Evolutionary conservation across 2,888 invertebrate genomes (phyloP), one percentile per base, ranked within the genome.

Genomic region (Plebejus argus): DNA sequence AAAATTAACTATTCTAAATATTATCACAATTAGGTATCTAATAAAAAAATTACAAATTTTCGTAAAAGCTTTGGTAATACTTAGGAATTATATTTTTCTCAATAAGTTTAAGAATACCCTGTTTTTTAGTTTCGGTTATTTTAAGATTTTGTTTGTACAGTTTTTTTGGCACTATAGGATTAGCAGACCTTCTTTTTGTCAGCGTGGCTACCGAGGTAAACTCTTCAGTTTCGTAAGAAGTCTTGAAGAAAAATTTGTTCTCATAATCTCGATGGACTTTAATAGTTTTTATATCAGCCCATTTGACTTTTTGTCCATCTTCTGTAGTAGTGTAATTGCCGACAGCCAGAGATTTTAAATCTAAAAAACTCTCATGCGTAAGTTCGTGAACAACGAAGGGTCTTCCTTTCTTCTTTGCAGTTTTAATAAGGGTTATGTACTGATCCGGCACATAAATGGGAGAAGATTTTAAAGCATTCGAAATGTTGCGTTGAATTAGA

Each of bases 391-490:
- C 79, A 39, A 49, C 28, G 20, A 33, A 78, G 33, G 79, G 79
- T 53, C 1, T 78, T 39, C 79, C 79, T 58, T n/a, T 77, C 61
- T 79, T 79, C 49, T 76, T 76, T 53, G 76, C 79, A n/a, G 80
- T 80, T 80, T 78, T 81, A 20, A 81, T 83, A 70, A 84, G 78
- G 75, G 82, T 81, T 76, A 85, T 81, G 79, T 85, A 84, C 78
- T 84, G 81, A 76, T 79, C 80, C 56, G 84, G 83, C 10, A 81
- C 78, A 79, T 80, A 84, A 79, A 84, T 83, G 5, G 84, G 82
- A 45, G 81, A 80, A 58, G 82, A 82, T 82, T 82, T 83, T 70
- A 83, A 77, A n/a, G 78, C 72, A 56, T 77, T 81, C 76, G 81
- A 80, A 70, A 82, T 81, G 39, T 81, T 79, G 49, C 81, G 35